Conservation (phyloP, 2,888 invertebrate species). For the Macrophya alboannulata region DNA sequence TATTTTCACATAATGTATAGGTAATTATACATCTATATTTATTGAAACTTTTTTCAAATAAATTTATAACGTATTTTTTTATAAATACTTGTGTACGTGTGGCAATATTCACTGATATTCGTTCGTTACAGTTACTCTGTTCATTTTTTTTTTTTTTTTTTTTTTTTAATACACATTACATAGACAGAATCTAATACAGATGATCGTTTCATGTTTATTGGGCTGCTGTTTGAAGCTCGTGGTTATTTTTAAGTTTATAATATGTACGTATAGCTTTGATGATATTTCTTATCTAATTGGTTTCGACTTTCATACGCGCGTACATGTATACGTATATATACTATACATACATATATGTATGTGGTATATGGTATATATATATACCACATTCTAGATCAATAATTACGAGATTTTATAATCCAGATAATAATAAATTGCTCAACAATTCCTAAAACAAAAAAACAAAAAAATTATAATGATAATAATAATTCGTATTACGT, state of each 20-base stretch:
- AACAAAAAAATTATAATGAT: too few species aligned
- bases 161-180: neutral
- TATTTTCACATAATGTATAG: too few species aligned
- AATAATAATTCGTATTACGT: too few species aligned
- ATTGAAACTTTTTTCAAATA: too few species aligned
- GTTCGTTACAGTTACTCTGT: too few species aligned
- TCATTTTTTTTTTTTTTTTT: neutral
- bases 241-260: conserved; percentile 3
- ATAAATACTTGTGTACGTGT: too few species aligned
- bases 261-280: conserved; percentile 3
- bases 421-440: neutral
- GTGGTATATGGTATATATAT: neutral
- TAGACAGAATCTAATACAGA: neutral
- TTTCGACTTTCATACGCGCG: neutral
- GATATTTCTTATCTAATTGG: conserved; percentile 10
- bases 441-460: too few species aligned
- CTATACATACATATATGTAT: neutral
- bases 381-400: neutral
- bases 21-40: too few species aligned
- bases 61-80: too few species aligned
- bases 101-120: too few species aligned
- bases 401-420: neutral
- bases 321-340: neutral
- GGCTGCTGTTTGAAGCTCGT: neutral
- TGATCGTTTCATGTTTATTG: conserved; percentile 4